Percentiles rank a stretch among this genome's conserved stretches.
Conservation (phyloP, 64 coral and sea anemone genomes). For the Astreopora myriophthalma region DNA sequence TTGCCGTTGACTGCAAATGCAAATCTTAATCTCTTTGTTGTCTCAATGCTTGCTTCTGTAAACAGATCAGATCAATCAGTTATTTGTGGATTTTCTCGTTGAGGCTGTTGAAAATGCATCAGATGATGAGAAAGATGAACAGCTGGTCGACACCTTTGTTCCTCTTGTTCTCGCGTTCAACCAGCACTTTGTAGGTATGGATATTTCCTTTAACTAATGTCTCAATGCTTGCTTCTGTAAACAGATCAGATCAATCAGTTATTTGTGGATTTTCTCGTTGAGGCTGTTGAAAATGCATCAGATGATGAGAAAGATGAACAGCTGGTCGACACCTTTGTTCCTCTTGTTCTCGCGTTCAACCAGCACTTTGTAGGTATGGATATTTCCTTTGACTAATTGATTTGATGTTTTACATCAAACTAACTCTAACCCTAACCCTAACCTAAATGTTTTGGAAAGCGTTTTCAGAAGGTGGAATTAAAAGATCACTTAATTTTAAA, state of each 20-base stretch:
- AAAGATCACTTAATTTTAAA: no score
- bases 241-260: constrained; percentile 80
- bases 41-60: background rate
- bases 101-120: constrained; percentile 68
- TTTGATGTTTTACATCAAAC: no score
- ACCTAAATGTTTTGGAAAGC: no score
- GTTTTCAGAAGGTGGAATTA: no score
- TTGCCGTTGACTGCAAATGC: background rate
- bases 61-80: constrained; percentile 78
- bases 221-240: background rate
- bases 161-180: constrained; percentile 85
- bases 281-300: constrained; percentile 67
- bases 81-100: constrained; percentile 83
- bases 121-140: constrained; percentile 71
- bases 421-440: no score
- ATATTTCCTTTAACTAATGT: background rate
- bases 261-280: constrained; percentile 83
- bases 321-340: constrained; percentile 71
- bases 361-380: constrained; percentile 93
- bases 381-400: background rate
- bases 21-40: background rate
- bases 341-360: constrained; percentile 85
- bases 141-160: constrained; percentile 76
- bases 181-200: constrained; percentile 93
- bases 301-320: constrained; percentile 77